Percentiles rank a stretch among this genome's conserved stretches.
phyloP scores from a whole-genome alignment of 2,113 vertebrate species.

The Ictalurus furcatus region DNA sequence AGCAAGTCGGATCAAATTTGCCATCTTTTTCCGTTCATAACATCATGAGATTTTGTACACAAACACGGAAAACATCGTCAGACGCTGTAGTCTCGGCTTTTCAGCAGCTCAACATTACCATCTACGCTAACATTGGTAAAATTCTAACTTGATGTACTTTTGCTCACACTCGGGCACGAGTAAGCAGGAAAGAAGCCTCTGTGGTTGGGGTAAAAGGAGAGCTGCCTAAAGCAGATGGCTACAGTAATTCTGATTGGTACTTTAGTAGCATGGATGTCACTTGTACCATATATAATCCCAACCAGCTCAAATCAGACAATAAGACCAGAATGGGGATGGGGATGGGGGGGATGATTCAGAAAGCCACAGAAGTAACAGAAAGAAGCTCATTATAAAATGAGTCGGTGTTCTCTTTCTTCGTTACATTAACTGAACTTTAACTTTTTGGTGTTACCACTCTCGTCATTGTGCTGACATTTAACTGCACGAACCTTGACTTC shows the following conservation, averaged over 20 bases:
- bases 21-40: neutral
- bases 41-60: neutral
- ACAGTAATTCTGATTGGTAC: neutral
- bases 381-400: neutral
- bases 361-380: too few species aligned
- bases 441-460: neutral
- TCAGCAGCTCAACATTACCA: neutral
- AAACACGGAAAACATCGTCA: too few species aligned
- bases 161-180: neutral
- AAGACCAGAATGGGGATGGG: too few species aligned
- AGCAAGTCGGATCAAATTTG: too few species aligned
- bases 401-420: too few species aligned
- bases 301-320: too few species aligned
- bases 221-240: neutral
- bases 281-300: neutral
- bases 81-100: neutral
- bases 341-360: too few species aligned
- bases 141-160: too few species aligned
- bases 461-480: neutral
- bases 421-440: neutral
- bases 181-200: neutral
- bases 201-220: neutral
- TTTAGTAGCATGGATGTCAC: neutral
- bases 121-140: neutral
- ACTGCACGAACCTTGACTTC: neutral